Percentiles rank a stretch among this genome's conserved stretches.
Conservation (phyloP, 2,888 invertebrate species). For the Amphipyra berbera region DNA sequence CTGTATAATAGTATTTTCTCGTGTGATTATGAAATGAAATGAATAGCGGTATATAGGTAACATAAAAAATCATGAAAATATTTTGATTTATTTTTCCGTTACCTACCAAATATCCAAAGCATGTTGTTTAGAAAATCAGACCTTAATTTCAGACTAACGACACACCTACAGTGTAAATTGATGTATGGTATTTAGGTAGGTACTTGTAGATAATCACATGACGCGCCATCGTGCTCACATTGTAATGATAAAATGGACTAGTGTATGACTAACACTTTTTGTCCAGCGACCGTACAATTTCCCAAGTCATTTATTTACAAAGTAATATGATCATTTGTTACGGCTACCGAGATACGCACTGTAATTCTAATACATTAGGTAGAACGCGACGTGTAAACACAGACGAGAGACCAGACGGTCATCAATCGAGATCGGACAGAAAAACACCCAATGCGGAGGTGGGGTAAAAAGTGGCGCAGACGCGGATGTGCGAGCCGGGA, state of each 20-base stretch:
- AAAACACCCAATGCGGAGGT: constrained; percentile 75
- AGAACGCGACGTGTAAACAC: constrained; percentile 70
- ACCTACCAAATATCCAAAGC: too few species aligned
- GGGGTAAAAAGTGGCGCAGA: constrained; percentile 81
- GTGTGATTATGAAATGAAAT: too few species aligned
- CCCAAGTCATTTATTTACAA: constrained; percentile 57
- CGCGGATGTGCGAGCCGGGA: constrained; percentile 77
- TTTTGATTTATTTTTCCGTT: too few species aligned
- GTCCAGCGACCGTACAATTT: constrained; percentile 29
- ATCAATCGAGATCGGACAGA: constrained; percentile 78
- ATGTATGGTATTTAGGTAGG: constrained; percentile 3
- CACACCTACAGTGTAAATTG: too few species aligned
- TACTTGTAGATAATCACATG: constrained; percentile 28
- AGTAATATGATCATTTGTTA: constrained; percentile 59
- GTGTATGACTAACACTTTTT: constrained; percentile 53
- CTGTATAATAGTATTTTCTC: too few species aligned
- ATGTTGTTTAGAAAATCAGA: too few species aligned
- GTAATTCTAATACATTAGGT: constrained; percentile 59
- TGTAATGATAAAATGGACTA: constrained; percentile 45
- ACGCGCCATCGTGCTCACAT: constrained; percentile 15
- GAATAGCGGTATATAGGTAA: too few species aligned
- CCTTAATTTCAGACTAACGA: too few species aligned
- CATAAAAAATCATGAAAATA: too few species aligned
- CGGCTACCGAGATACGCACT: constrained; percentile 76
- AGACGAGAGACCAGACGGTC: constrained; percentile 75